phyloP scores from a whole-genome alignment of 2,113 vertebrate species.

The Zosterops japonicus region DNA sequence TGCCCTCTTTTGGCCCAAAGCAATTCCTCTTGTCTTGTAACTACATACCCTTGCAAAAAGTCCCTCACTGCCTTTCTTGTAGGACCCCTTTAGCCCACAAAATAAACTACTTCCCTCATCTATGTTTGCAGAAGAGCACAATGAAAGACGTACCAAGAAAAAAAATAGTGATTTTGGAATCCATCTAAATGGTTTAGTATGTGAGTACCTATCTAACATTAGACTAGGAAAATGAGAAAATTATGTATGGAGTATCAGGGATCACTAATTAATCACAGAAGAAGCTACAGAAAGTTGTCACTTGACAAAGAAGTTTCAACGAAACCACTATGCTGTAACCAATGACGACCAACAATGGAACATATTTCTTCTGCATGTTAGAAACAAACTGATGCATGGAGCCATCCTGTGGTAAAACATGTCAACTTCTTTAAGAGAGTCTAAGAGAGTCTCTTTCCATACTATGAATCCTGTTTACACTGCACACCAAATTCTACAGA shows the following conservation, averaged over 20 bases:
- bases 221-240: not conserved
- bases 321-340: not conserved
- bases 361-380: not conserved
- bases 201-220: not conserved
- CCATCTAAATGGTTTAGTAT: not conserved
- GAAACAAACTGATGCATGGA: not conserved
- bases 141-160: not conserved
- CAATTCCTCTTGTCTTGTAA: not conserved
- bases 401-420: slow-evolving; percentile 49
- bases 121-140: not conserved
- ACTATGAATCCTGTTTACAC: not conserved
- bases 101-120: not conserved
- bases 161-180: not conserved
- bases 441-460: not conserved
- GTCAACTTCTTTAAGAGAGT: not conserved
- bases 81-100: not conserved
- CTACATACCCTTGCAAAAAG: not conserved
- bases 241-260: not conserved
- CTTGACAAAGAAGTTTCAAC: not conserved
- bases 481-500: not conserved
- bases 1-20: not conserved
- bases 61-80: not conserved
- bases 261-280: not conserved
- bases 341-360: not conserved
- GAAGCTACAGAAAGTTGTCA: not conserved